Percentiles rank a stretch among this genome's conserved stretches.
These are phyloP conservation scores for Epizoanthus illoricatus DNA, from an alignment of 92 coral and sea anemone genomes.

Conservation along the genomic window DNA sequence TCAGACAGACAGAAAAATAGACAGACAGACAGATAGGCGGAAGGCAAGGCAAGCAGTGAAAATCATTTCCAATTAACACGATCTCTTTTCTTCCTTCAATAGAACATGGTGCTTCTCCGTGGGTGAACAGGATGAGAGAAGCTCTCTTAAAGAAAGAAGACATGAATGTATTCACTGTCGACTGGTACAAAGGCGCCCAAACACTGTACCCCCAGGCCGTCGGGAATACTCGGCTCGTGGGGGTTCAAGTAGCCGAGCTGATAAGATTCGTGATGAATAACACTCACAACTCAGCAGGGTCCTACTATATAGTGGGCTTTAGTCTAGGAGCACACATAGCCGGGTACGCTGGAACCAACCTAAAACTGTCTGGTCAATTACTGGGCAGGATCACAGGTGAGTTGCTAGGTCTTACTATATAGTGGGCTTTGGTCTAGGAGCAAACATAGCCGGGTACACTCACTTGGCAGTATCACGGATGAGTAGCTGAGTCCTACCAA, in stretches of 20 bases:
- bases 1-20: too few species aligned
- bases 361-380: constrained; percentile 7
- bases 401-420: too few species aligned
- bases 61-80: too few species aligned
- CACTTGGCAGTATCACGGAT: too few species aligned
- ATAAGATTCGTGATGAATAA: constrained; percentile 60
- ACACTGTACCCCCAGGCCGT: constrained; percentile 55
- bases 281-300: constrained; percentile 28
- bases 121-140: constrained; percentile 55
- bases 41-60: too few species aligned
- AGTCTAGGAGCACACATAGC: constrained; percentile 78
- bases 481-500: too few species aligned
- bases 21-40: too few species aligned
- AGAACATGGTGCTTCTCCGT: constrained; percentile 40
- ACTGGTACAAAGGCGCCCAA: constrained; percentile 76
- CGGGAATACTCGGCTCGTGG: constrained; percentile 73
- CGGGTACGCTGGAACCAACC: constrained; percentile 67
- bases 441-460: too few species aligned
- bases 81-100: too few species aligned
- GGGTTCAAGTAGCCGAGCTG: constrained; percentile 70
- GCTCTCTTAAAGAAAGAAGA: constrained; percentile 51
- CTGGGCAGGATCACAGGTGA: constrained; percentile 73
- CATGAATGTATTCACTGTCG: constrained; percentile 70
- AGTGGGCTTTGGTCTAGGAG: too few species aligned
- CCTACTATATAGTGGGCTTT: constrained; percentile 66